Conservation (phyloP, 1,140 invertebrate genomes). For the Macrobrachium rosenbergii region DNA sequence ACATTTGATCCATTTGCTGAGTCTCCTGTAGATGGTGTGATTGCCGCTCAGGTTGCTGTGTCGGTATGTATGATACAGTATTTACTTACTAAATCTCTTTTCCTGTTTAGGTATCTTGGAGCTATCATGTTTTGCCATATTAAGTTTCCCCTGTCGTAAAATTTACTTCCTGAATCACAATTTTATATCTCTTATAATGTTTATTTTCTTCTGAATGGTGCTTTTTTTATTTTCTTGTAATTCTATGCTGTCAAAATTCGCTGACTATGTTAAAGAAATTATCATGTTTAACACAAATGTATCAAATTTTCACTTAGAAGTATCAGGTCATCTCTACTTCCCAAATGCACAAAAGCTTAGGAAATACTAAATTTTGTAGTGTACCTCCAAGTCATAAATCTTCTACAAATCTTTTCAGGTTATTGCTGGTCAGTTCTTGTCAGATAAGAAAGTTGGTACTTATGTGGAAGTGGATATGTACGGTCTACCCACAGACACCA, state of each 20-base stretch:
- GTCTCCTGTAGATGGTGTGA: slow-evolving; percentile 98
- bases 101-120: not conserved
- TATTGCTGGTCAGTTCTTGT: slow-evolving; percentile 99
- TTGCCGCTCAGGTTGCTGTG: slow-evolving; percentile 97
- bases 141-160: not conserved
- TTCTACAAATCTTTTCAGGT: slow-evolving; percentile 76
- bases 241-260: too few species aligned
- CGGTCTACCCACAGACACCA: slow-evolving; percentile 98
- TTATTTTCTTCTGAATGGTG: too few species aligned
- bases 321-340: too few species aligned
- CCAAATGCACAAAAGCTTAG: not conserved
- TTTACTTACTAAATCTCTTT: not conserved
- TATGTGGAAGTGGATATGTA: slow-evolving; percentile 99
- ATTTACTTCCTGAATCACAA: too few species aligned
- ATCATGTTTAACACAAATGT: too few species aligned
- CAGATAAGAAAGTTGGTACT: slow-evolving; percentile 98
- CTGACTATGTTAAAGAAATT: too few species aligned
- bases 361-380: not conserved
- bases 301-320: too few species aligned
- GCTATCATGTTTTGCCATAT: not conserved
- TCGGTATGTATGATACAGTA: slow-evolving; percentile 76
- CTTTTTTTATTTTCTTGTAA: too few species aligned
- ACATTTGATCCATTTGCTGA: slow-evolving; percentile 99
- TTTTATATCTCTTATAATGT: too few species aligned
- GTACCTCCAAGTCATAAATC: not conserved